Base-by-base conservation (phyloP, 2,113 vertebrate genomes). In the Hipposideros armiger region DNA sequence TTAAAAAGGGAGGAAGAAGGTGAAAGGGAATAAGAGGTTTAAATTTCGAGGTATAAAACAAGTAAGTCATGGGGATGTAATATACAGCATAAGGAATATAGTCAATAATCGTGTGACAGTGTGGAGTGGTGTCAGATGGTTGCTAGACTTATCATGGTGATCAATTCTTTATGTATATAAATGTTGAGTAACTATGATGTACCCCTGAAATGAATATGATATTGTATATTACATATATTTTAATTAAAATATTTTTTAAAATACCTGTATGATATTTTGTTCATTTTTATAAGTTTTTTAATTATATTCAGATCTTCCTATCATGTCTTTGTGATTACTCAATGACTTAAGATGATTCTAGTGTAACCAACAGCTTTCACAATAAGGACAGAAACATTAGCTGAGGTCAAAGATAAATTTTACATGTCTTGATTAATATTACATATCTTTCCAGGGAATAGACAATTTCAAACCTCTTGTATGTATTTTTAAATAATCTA, bases 201-300 rank as follows among this genome's bases (percentile, higher is more conserved):
- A 16, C 14, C 14, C 16, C 14, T 54, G 52, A 54, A 54, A 54
- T 17, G 14, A 54, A 54, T 54, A 54, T 54, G 14, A 54, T 54
- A 54, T 54, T 54, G 52, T 5, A 54, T 54, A 14, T 19, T 54
- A 54, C 16, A 17, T 54, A 54, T 54, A 54, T 54, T 54, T 54
- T 54, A 54, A 54, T 54, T 16, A 54, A 50, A 50, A 50, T 50
- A 54, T 54, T 17, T 54, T 54, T 17, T 11, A 54, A 54, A 77
- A 90, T 69, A 26, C 30, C 24, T 82, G 22, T 74, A 42, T 62
- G 19, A 74, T 52, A 62, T 84, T 90, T 32, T 66, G 13, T 73
- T 90, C 47, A 77, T 90, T 90, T 92, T 92, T 40, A 32, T 80
- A 84, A 83, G 26, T 74, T 83, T 95, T 47, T 60, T 85, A 2